Base-by-base conservation (phyloP, 1,140 invertebrate species). In the Drosophila subpulchrella region DNA sequence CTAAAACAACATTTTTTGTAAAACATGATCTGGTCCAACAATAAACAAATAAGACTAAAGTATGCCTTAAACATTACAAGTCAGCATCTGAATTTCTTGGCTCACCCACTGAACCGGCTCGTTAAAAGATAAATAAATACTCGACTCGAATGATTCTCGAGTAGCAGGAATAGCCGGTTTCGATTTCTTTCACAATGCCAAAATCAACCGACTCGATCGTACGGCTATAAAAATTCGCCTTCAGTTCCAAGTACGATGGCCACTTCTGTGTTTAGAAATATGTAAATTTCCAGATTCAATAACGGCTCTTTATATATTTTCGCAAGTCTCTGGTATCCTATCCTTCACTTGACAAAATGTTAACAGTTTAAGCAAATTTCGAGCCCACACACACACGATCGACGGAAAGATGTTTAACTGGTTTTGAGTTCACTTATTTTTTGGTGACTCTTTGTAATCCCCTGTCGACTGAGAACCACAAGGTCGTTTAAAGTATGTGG, bases 151-250 rank as follows among this genome's bases (percentile, higher is more conserved):
- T 51, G 42, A 53, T 78, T 81, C 74, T 85, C 75, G 76, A 85
- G 81, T 71, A 85, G 73, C 68, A 68, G 42, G 20, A 66, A 54
- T 46, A 85, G 78, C 81, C 82, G 78, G 81, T 85, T 85, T 81
- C 50, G 32, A 36, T 78, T 70, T 71, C 67, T 71, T 73, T 80
- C 47, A 60, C 66, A 78, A 72, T 77, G 73, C 56, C 60, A 81
- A 81, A 75, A 75, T 58, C 63, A 71, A 71, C 27, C 47, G 32
- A 67, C 54, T 67, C 30, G 59, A 56, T 75, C 58, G 39, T 27
- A 8, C 17, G 34, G 20, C 54, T 12, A 75, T 73, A 73, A 72
- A 73, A 73, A 46, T 20, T 75, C 54, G 72, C 72, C 73, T 75
- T 75, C 71, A 57, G 41, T 47, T 41, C 71, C 72, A 75, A 75